These are phyloP conservation scores for Anoncus sp. DNA, from an alignment of 2,888 invertebrate genomes.

Conservation along the genomic window DNA sequence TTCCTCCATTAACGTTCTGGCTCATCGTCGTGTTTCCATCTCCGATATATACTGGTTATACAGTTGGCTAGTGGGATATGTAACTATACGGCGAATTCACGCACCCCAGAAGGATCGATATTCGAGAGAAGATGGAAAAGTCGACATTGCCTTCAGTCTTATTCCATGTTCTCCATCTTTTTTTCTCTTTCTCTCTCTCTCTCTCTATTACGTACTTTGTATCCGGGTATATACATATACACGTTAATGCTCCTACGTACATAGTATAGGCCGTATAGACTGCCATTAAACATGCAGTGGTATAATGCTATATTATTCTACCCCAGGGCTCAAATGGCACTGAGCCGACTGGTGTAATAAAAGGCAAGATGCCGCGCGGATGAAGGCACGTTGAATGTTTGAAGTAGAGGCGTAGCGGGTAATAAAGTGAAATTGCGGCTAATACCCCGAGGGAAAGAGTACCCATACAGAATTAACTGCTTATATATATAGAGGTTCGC, in stretches of 20 bases:
- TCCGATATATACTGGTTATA: slow-evolving; percentile 12
- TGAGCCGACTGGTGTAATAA: slow-evolving; percentile 52
- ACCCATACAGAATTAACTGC: slow-evolving; percentile 36
- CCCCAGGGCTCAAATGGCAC: slow-evolving; percentile 35
- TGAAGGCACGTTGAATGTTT: slow-evolving; percentile 14
- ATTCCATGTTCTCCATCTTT: slow-evolving; percentile 9
- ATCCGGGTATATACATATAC: not conserved
- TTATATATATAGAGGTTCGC: not conserved
- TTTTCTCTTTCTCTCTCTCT: slow-evolving; percentile 23
- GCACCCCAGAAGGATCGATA: slow-evolving; percentile 47
- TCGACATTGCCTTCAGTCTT: slow-evolving; percentile 15
- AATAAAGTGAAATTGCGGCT: slow-evolving; percentile 54
- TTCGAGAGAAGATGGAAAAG: slow-evolving; percentile 39
- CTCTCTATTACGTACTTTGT: slow-evolving; percentile 11
- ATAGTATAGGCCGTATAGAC: slow-evolving; percentile 13
- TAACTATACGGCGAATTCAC: slow-evolving; percentile 12
- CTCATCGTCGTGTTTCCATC: slow-evolving; percentile 27
- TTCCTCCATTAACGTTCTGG: slow-evolving; percentile 47
- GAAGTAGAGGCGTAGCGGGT: slow-evolving; percentile 31
- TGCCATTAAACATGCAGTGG: slow-evolving; percentile 15
- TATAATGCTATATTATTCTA: slow-evolving; percentile 42
- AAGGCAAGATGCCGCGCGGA: slow-evolving; percentile 41
- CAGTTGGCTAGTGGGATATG: slow-evolving; percentile 6
- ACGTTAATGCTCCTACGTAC: not conserved
- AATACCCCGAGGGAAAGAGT: slow-evolving; percentile 35